Conservation (phyloP, 2,888 invertebrate genomes). For the Pyrgus malvae region DNA sequence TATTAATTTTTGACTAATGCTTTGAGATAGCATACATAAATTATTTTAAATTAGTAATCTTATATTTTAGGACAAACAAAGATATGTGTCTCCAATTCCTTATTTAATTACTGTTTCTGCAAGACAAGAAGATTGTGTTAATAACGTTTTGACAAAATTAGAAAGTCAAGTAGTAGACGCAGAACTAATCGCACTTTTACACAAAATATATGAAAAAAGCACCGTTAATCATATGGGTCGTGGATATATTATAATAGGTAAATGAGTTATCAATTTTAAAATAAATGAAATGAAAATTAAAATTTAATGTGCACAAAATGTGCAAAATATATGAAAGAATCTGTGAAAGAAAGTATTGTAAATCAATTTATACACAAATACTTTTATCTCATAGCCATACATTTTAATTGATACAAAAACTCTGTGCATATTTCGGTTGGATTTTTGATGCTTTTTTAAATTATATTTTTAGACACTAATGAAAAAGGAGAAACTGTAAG, state of each 20-base stretch:
- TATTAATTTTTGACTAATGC: too few species aligned
- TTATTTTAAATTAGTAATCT: too few species aligned
- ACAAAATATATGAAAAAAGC: constrained; percentile 2
- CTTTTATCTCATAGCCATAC: too few species aligned
- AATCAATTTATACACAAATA: too few species aligned
- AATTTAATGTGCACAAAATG: too few species aligned
- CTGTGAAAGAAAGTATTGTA: too few species aligned
- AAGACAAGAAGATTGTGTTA: constrained; percentile 1
- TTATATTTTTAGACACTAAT: constrained; percentile 3
- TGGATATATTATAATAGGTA: constrained; percentile 1
- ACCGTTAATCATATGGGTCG: not conserved
- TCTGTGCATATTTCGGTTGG: too few species aligned
- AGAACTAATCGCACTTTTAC: constrained; percentile 5
- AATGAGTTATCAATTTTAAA: not conserved
- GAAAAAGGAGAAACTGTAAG: not conserved
- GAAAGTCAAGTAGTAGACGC: not conserved
- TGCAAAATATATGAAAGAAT: too few species aligned
- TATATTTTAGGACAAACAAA: not conserved
- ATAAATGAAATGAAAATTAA: too few species aligned
- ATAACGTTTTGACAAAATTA: not conserved
- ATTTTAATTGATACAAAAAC: too few species aligned
- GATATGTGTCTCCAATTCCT: not conserved
- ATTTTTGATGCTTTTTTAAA: too few species aligned
- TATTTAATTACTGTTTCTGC: constrained; percentile 7
- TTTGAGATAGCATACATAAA: too few species aligned